Base-by-base conservation (phyloP, 1,140 invertebrate species). In the Scaptodrosophila lebanonensis region DNA sequence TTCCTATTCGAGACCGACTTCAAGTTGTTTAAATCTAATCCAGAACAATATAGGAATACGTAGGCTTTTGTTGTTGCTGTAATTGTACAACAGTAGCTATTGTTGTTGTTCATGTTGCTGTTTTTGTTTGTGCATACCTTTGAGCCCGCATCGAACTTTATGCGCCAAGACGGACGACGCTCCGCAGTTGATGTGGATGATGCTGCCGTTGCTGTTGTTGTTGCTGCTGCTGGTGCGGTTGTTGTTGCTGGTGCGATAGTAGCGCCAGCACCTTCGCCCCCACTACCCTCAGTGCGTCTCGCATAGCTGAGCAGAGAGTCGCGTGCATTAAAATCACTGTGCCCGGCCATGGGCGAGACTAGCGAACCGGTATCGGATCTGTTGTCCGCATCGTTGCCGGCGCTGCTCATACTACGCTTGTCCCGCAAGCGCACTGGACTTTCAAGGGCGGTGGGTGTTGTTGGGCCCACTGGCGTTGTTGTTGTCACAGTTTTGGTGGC, bases 121-220 rank as follows among this genome's bases (percentile, higher is more conserved):
- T 39, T 22, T 30, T 51, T 11, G 22, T 64, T 50, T 82, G 48
- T 73, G 77, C 71, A 89, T 90, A 95, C 93, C 94, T 95, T 96
- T 89, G 92, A 95, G 87, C 92, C 91, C 87, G 93, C 93, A 90
- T 96, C 94, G 86, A 96, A 92, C 86, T 93, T 92, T 66, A 96
- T 90, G 86, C 95, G 91, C 95, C 95, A 97, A 63, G 95, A 96
- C 1, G 95, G 95, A 83, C 95, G 91, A 58, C 95, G 91, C 87
- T 96, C 95, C 15, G 79, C 67, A 53, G 72, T 66, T 18, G 82
- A 68, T 16, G 47, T 45, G n/a, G 57, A 48, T 44, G 43, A 20
- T 43, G 36, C 25, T 13, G 60, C 38, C n/a, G 59, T 47, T 11
- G 56, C 20, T 44, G 52, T 43, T 36, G 49, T 32, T 39, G 30